Percentiles rank a stretch among this genome's conserved stretches.
Evolutionary conservation across 2,888 invertebrate species (phyloP).

Genomic region (Drepana falcataria): DNA sequence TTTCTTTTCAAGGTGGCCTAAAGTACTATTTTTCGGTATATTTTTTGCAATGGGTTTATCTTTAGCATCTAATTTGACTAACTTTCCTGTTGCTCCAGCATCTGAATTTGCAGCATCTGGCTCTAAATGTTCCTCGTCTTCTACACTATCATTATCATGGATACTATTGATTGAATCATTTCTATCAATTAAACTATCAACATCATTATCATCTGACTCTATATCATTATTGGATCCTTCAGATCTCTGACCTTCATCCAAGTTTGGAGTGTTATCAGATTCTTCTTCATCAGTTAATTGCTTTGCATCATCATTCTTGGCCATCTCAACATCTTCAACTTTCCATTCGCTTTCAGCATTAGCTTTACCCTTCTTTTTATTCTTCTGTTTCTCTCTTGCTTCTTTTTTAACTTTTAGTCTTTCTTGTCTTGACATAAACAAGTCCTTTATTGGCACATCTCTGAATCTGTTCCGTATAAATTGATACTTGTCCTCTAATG

Average conservation of each 20-base stretch:
- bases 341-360: conserved; percentile 49
- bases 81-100: conserved; percentile 7
- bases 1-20: conserved; percentile 3
- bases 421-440: conserved; percentile 66
- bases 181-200: conserved; percentile 10
- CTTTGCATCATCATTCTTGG: conserved; percentile 6
- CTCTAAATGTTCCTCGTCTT: background rate
- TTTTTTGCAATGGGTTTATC: conserved; percentile 4
- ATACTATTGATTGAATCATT: conserved; percentile 9
- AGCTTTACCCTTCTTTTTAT: conserved; percentile 42
- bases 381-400: conserved; percentile 52
- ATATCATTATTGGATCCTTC: conserved; percentile 14
- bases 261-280: background rate
- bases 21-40: conserved; percentile 4
- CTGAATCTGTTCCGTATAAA: conserved; percentile 51
- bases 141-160: conserved; percentile 8
- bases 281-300: conserved; percentile 8
- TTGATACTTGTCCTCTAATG: conserved; percentile 59
- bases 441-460: conserved; percentile 59
- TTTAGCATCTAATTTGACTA: conserved; percentile 9
- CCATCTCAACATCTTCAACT: conserved; percentile 38
- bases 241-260: background rate
- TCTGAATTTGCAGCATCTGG: conserved; percentile 4
- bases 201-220: conserved; percentile 10
- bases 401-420: conserved; percentile 61